Conservation (phyloP, 2,113 vertebrate species). For the Aptenodytes forsteri region DNA sequence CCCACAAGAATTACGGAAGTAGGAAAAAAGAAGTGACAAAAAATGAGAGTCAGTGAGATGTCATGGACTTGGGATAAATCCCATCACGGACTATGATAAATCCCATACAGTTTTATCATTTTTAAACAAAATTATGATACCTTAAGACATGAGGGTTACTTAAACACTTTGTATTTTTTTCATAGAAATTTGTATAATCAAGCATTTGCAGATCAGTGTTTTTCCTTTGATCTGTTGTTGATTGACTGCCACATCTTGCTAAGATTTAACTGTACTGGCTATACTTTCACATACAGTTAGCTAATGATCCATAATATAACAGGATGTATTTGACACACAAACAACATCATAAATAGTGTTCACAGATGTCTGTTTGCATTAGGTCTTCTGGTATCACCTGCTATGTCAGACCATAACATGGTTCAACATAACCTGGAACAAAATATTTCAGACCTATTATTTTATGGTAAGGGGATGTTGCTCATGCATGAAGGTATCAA, state of each 20-base stretch:
- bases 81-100: no score
- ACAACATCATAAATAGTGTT: neutral
- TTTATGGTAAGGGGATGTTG: neutral
- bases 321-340: neutral
- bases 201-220: neutral
- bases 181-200: neutral
- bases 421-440: neutral
- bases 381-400: neutral
- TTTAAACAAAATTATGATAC: neutral
- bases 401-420: neutral
- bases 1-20: neutral
- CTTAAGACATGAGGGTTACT: neutral
- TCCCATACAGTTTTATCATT: neutral
- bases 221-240: neutral
- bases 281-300: neutral
- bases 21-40: neutral
- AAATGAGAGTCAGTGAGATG: neutral
- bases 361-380: neutral
- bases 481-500: neutral
- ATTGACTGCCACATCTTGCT: neutral
- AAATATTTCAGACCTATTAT: neutral
- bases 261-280: neutral
- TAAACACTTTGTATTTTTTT: neutral
- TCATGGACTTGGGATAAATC: no score
- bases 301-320: neutral